These are phyloP conservation scores for Drosophila meridionalis DNA, from an alignment of 2,888 invertebrate species.

Conservation along the genomic window DNA sequence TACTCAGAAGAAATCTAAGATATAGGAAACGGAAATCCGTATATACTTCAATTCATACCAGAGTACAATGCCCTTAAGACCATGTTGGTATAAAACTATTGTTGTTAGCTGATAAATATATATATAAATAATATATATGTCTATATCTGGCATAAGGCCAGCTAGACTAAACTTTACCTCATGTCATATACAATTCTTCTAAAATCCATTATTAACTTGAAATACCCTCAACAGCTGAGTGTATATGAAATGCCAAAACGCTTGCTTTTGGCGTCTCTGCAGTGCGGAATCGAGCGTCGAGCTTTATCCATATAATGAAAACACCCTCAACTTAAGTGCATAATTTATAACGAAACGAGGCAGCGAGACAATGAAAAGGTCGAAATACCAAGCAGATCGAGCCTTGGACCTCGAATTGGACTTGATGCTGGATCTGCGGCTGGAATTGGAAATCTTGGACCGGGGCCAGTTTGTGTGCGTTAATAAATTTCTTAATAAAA, in stretches of 20 bases:
- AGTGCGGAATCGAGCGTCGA: conserved; percentile 49
- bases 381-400: conserved; percentile 59
- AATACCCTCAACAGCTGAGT: neutral
- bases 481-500: conserved; percentile 82
- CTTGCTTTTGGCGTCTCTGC: conserved; percentile 24
- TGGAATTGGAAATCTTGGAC: conserved; percentile 31
- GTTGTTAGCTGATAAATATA: neutral
- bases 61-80: too few species aligned
- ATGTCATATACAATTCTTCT: neutral
- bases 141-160: too few species aligned
- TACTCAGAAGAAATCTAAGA: too few species aligned
- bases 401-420: conserved; percentile 37
- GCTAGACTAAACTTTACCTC: too few species aligned
- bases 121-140: neutral
- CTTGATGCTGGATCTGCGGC: conserved; percentile 12
- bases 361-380: conserved; percentile 67
- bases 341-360: conserved; percentile 82
- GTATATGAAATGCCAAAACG: conserved; percentile 60
- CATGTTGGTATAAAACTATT: too few species aligned
- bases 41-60: too few species aligned
- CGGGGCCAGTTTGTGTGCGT: conserved; percentile 58
- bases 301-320: conserved; percentile 81
- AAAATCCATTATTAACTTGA: neutral
- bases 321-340: conserved; percentile 84
- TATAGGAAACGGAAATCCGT: too few species aligned